These are phyloP conservation scores for Dromas ardeola DNA, from an alignment of 2,113 vertebrate genomes.

Conservation along the genomic window DNA sequence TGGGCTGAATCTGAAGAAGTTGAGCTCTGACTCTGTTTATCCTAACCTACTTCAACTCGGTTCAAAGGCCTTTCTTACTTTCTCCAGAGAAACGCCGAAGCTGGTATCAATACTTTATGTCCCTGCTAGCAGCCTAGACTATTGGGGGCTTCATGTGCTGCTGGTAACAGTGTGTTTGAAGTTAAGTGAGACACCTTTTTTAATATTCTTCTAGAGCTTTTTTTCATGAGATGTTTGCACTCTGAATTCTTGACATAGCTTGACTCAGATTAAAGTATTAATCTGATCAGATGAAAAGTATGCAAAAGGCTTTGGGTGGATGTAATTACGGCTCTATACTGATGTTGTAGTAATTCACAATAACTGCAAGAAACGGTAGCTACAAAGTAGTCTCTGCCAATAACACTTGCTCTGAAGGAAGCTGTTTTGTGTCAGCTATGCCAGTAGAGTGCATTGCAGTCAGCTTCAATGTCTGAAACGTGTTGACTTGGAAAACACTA, in stretches of 20 bases:
- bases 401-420: not conserved
- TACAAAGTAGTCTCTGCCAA: not conserved
- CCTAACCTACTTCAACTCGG: not conserved
- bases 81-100: not conserved
- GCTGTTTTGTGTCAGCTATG: not conserved
- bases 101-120: not conserved
- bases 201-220: not conserved
- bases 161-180: not conserved
- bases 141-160: not conserved
- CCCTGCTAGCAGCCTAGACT: not conserved
- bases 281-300: not conserved
- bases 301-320: not conserved
- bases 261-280: not conserved
- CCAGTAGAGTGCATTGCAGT: constrained; percentile 18
- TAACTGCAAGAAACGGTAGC: not conserved
- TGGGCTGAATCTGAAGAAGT: not conserved
- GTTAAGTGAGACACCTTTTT: not conserved
- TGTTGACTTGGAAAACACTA: not conserved
- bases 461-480: not conserved
- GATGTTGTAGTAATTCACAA: not conserved
- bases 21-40: not conserved
- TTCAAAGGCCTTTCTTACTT: not conserved
- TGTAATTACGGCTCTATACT: not conserved
- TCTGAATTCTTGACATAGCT: not conserved
- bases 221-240: not conserved